A percentile compares a stretch with the other conserved stretches of the same genome.
These are phyloP conservation scores for Caretta caretta DNA, from an alignment of 2,113 vertebrate species.

Conservation along the genomic window DNA sequence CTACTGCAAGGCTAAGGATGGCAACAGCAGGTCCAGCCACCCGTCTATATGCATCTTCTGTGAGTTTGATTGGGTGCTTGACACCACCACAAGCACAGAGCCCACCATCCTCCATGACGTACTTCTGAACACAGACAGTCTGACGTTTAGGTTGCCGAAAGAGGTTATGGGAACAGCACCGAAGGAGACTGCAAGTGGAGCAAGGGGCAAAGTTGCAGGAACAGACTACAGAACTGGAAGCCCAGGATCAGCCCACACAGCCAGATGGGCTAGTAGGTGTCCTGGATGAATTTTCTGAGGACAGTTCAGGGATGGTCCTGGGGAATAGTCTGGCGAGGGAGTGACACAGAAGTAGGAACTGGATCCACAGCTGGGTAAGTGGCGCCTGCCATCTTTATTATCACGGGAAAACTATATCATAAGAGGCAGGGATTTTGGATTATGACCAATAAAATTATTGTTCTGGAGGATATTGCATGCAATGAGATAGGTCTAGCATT, in stretches of 20 bases:
- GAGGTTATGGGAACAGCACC: background rate
- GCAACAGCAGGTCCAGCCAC: background rate
- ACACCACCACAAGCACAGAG: background rate
- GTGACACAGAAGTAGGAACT: background rate
- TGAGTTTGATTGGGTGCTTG: background rate
- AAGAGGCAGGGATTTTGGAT: background rate
- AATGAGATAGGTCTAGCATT: background rate
- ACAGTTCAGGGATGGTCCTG: background rate
- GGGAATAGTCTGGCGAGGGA: background rate
- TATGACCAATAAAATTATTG: background rate
- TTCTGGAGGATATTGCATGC: background rate
- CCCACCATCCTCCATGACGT: accelerated
- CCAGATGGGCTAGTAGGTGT: background rate
- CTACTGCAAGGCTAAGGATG: background rate
- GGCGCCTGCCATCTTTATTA: background rate
- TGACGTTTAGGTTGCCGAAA: background rate
- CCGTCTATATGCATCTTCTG: background rate
- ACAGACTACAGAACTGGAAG: background rate
- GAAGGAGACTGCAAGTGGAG: background rate
- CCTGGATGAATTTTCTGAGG: background rate
- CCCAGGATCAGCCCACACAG: background rate
- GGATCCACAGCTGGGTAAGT: background rate
- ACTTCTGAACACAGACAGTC: background rate
- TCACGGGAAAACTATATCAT: background rate
- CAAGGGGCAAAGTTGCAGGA: background rate